These are phyloP conservation scores for Cremastobaeus sp. DNA, from an alignment of 2,888 invertebrate genomes.

Conservation along the genomic window DNA sequence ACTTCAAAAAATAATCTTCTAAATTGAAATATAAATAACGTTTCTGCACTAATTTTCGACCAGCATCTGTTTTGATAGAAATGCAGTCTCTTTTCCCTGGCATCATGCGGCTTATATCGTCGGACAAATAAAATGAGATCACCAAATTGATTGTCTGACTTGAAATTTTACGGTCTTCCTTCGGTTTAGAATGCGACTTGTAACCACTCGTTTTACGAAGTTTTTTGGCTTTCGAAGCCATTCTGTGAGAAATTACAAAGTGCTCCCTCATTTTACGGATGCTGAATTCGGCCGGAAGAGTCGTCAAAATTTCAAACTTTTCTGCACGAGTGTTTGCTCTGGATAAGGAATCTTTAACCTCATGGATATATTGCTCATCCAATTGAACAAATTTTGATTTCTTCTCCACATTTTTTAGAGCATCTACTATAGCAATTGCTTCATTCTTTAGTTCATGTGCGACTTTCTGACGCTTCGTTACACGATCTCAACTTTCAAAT, in stretches of 20 bases:
- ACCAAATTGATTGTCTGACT: conserved; percentile 1
- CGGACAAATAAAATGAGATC: conserved; percentile 36
- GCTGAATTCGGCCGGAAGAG: neutral
- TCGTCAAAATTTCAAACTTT: conserved; percentile 4
- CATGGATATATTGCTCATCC: neutral
- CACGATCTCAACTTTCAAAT: too few relatives aligned
- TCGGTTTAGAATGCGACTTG: neutral
- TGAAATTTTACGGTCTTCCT: neutral
- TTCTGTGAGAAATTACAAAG: conserved; percentile 7
- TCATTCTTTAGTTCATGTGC: too few relatives aligned
- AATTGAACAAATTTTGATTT: neutral
- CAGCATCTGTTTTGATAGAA: neutral
- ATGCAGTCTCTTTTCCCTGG: conserved; percentile 24
- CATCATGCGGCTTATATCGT: conserved; percentile 32
- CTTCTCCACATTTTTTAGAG: neutral
- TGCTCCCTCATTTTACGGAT: neutral
- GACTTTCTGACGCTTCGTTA: too few relatives aligned
- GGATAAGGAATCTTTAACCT: neutral
- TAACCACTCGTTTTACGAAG: conserved; percentile 1
- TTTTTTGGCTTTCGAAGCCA: conserved; percentile 2
- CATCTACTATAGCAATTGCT: neutral
- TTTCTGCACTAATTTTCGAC: conserved; percentile 15
- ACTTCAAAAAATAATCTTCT: conserved; percentile 4
- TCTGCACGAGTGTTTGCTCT: neutral
- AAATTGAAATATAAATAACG: conserved; percentile 14